Evolutionary conservation across 2,888 invertebrate genomes (phyloP).

Genomic region (Andrena bicolor): DNA sequence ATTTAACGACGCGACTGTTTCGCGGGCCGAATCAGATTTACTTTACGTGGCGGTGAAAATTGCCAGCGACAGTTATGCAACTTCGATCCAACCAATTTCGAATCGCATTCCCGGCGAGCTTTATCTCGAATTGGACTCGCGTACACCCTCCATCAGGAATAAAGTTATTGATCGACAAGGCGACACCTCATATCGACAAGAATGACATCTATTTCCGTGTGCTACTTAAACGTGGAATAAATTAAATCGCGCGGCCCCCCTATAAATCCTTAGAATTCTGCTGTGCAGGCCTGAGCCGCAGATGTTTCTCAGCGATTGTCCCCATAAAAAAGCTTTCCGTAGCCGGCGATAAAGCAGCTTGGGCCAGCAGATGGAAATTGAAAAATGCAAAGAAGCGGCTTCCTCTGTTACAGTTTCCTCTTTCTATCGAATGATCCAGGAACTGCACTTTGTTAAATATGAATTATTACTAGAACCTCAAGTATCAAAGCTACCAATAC

Average conservation of each 20-base stretch:
- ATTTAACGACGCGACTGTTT: background rate
- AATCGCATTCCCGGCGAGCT: conserved; percentile 18
- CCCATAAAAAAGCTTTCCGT: conserved; percentile 74
- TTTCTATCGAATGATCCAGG: conserved; percentile 27
- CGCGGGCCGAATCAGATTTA: background rate
- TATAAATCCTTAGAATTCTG: conserved; percentile 69
- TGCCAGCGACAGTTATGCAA: background rate
- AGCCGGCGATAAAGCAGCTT: conserved; percentile 70
- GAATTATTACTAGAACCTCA: background rate
- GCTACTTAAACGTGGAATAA: conserved; percentile 70
- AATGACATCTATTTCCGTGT: conserved; percentile 66
- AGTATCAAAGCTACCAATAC: background rate
- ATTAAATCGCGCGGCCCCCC: conserved; percentile 67
- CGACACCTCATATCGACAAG: conserved; percentile 61
- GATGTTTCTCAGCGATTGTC: conserved; percentile 77
- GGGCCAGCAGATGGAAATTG: conserved; percentile 70
- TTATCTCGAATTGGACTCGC: conserved; percentile 40
- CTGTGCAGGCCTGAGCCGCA: conserved; percentile 68
- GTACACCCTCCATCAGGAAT: conserved; percentile 61
- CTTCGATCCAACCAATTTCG: conserved; percentile 23
- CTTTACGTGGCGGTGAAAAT: conserved; percentile 1
- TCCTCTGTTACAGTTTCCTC: conserved; percentile 10
- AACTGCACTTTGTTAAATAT: conserved; percentile 15
- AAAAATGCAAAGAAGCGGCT: conserved; percentile 71
- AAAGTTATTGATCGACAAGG: conserved; percentile 65